phyloP scores from a whole-genome alignment of 2,888 invertebrate genomes.

The Euproctis similis region DNA sequence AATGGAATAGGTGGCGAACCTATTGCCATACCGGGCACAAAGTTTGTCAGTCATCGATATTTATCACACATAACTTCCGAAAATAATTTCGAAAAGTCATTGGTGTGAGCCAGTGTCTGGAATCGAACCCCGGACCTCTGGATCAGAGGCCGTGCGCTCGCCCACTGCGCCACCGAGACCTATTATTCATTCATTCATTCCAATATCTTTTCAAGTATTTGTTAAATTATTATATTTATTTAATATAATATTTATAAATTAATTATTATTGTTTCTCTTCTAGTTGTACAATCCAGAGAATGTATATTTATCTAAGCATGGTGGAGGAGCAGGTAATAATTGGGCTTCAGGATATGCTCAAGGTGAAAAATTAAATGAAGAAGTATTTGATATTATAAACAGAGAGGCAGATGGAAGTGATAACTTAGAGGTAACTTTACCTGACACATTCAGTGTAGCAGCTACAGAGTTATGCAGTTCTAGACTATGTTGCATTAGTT shows the following conservation, averaged over 20 bases:
- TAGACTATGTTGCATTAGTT: background rate
- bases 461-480: background rate
- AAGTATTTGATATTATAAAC: conserved; percentile 98
- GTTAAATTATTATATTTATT: too few relatives aligned
- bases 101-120: too few relatives aligned
- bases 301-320: conserved; percentile 95
- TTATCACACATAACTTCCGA: too few relatives aligned
- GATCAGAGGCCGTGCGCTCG: too few relatives aligned
- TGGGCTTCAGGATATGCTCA: conserved; percentile 98
- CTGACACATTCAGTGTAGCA: background rate
- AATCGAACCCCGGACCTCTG: too few relatives aligned
- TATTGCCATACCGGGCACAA: too few relatives aligned
- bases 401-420: conserved; percentile 99
- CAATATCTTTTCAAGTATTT: too few relatives aligned
- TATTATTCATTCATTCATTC: too few relatives aligned
- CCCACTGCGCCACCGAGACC: too few relatives aligned
- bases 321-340: conserved; percentile 99
- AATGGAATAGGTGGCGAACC: too few relatives aligned
- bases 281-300: conserved; percentile 98
- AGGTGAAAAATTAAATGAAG: conserved; percentile 94
- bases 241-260: background rate
- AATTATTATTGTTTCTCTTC: conserved; percentile 18
- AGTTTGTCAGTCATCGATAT: too few relatives aligned
- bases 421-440: conserved; percentile 88
- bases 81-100: too few relatives aligned